Evolutionary conservation across 2,113 vertebrate species (phyloP), one percentile per base, ranked within the genome.

Genomic region (Hippopotamus amphibius): DNA sequence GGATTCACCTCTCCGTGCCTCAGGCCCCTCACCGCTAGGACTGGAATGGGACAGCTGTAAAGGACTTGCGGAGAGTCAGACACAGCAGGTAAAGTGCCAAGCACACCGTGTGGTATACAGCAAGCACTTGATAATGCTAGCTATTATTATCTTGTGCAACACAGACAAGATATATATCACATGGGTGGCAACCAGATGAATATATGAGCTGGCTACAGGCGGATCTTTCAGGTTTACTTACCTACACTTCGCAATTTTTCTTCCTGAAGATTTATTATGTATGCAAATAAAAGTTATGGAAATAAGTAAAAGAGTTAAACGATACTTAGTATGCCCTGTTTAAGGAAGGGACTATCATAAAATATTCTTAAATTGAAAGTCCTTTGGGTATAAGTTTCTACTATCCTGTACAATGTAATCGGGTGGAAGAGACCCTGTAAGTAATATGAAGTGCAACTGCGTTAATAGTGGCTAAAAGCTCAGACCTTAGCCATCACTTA

Each of bases 361-460:
- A 95, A 80, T 94, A 95, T 65, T 88, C 88, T 83, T 90, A 92
- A 87, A 55, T 30, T 76, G 30, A 65, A 95, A 69, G 30, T 63
- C 28, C 59, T 86, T 61, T 50, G 28, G 11, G 15, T 71, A 85
- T 86, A 71, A 80, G 57, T 77, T 76, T 71, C 72, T 24, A 77
- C 48, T 84, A 48, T 5, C 22, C 22, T 66, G 16, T 11, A 87
- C 65, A 84, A 74, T 17, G 19, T 72, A 86, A n/a, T 90, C 14
- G 46, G 50, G 26, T 22, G 7, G 24, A 90, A 83, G 0, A 86
- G n/a, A 43, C 9, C n/a, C 77, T 43, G 0, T 91, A 76, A 13
- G 7, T 57, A 90, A 28, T 15, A 90, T 33, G 11, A 92, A 82
- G 37, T 59, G 0, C 65, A 90, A 90, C n/a, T 68, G 72, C 69